Conservation (phyloP, 30 jellyfish, hydroid and myxozoan genomes). For the Aurelia aurita region DNA sequence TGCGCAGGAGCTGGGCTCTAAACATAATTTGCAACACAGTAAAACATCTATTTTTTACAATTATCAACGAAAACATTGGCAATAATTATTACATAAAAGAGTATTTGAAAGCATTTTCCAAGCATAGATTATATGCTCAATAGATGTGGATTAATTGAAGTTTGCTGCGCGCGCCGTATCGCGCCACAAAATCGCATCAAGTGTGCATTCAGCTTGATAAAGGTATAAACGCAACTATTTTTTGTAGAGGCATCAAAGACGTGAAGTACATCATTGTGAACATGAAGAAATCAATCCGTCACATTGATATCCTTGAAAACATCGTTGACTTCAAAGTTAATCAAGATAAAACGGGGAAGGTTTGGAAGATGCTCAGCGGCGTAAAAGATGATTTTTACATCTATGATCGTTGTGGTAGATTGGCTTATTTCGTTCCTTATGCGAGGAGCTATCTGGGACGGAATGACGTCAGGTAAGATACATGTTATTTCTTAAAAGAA, state of each 20-base stretch:
- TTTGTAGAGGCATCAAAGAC: slow-evolving; percentile 21
- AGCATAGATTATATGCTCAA: too few species aligned
- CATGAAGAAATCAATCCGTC: slow-evolving; percentile 2
- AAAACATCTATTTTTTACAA: too few species aligned
- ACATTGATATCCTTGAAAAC: background rate
- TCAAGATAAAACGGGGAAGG: slow-evolving; percentile 19
- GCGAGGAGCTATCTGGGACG: slow-evolving; percentile 11
- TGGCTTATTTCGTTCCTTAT: slow-evolving; percentile 5
- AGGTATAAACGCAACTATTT: background rate
- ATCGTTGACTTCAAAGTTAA: slow-evolving; percentile 30
- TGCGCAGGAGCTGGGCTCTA: too few species aligned
- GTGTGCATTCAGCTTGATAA: too few species aligned
- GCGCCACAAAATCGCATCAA: too few species aligned
- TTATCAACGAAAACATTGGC: too few species aligned
- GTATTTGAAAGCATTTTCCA: too few species aligned
- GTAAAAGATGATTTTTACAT: slow-evolving; percentile 26
- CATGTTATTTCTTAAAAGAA: background rate
- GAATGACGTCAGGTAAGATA: slow-evolving; percentile 14
- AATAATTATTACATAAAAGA: too few species aligned
- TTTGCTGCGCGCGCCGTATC: too few species aligned
- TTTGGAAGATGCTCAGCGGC: slow-evolving; percentile 36
- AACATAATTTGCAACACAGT: too few species aligned
- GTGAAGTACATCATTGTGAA: slow-evolving; percentile 15
- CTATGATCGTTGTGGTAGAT: slow-evolving; percentile 23
- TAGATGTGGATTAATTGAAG: too few species aligned